These are phyloP conservation scores for Petrocephalus schoutedeni DNA, from an alignment of 2,797 vertebrate genomes.

Conservation along the genomic window DNA sequence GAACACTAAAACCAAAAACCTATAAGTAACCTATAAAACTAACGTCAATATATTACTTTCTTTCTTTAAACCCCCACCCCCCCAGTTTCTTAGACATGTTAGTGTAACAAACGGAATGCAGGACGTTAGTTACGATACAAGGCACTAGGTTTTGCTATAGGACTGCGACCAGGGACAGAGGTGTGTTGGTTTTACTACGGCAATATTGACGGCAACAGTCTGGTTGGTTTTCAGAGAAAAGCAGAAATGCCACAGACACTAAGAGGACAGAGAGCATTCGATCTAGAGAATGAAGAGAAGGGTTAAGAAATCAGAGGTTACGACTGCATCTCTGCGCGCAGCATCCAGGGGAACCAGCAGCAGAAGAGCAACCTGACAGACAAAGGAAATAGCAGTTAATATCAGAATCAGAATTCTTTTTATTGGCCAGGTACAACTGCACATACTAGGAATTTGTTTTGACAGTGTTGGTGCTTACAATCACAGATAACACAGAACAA, in stretches of 20 bases:
- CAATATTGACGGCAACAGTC: slow-evolving; percentile 37
- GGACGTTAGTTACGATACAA: slow-evolving; percentile 60
- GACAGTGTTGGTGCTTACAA: no score
- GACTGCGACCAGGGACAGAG: slow-evolving; percentile 40
- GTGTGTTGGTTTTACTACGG: slow-evolving; percentile 25
- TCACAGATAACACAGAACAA: no score
- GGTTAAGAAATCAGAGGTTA: slow-evolving; percentile 54
- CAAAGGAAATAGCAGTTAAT: not conserved
- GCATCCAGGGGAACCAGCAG: slow-evolving; percentile 95
- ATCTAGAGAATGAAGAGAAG: slow-evolving; percentile 12
- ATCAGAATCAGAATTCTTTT: no score
- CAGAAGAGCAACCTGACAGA: slow-evolving; percentile 82
- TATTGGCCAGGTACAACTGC: no score
- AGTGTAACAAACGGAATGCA: slow-evolving; percentile 49
- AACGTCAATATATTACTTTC: slow-evolving; percentile 32
- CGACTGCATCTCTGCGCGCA: slow-evolving; percentile 88
- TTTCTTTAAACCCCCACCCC: slow-evolving; percentile 23
- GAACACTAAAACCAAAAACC: slow-evolving; percentile 31
- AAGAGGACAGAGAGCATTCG: slow-evolving; percentile 28
- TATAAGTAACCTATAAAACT: slow-evolving; percentile 28
- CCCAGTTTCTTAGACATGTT: slow-evolving; percentile 18
- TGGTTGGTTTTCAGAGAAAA: slow-evolving; percentile 35
- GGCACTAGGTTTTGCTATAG: slow-evolving; percentile 72
- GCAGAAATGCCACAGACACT: slow-evolving; percentile 34
- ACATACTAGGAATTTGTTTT: no score